These are phyloP conservation scores for Watsonalla binaria DNA, from an alignment of 2,888 invertebrate genomes.

Conservation along the genomic window DNA sequence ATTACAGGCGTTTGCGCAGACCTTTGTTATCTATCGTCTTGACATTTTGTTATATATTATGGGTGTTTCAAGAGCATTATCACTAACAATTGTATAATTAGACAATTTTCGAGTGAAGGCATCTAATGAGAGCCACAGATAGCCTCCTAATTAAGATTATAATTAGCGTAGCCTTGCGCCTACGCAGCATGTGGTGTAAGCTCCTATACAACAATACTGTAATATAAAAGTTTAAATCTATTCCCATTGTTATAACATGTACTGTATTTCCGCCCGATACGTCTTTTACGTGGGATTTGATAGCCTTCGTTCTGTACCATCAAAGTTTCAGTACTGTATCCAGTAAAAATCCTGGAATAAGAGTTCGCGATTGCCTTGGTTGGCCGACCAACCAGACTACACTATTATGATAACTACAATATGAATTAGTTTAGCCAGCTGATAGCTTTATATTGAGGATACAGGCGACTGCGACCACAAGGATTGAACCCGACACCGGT, in stretches of 20 bases:
- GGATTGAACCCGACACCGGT: too few relatives aligned
- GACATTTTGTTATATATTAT: constrained; percentile 17
- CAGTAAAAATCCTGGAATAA: too few relatives aligned
- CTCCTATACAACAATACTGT: constrained; percentile 16
- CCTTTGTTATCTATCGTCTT: constrained; percentile 24
- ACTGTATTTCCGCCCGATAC: constrained; percentile 4
- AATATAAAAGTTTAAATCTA: constrained; percentile 12
- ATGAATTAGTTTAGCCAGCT: too few relatives aligned
- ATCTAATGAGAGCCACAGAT: constrained; percentile 15
- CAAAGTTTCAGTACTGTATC: too few relatives aligned
- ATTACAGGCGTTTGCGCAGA: not conserved
- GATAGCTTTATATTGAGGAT: too few relatives aligned
- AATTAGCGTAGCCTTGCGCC: constrained; percentile 16
- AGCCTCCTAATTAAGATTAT: constrained; percentile 7
- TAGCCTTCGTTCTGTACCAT: too few relatives aligned
- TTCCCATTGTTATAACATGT: constrained; percentile 23
- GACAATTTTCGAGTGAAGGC: constrained; percentile 9
- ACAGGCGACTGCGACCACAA: too few relatives aligned
- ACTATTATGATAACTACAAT: too few relatives aligned
- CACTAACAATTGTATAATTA: constrained; percentile 29
- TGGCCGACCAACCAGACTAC: too few relatives aligned
- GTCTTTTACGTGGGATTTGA: too few relatives aligned
- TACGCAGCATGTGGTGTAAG: constrained; percentile 18
- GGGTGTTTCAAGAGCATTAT: constrained; percentile 28
- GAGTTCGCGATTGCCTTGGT: too few relatives aligned